Conservation (phyloP, 2,797 vertebrate species). For the Graptemys geographica region DNA sequence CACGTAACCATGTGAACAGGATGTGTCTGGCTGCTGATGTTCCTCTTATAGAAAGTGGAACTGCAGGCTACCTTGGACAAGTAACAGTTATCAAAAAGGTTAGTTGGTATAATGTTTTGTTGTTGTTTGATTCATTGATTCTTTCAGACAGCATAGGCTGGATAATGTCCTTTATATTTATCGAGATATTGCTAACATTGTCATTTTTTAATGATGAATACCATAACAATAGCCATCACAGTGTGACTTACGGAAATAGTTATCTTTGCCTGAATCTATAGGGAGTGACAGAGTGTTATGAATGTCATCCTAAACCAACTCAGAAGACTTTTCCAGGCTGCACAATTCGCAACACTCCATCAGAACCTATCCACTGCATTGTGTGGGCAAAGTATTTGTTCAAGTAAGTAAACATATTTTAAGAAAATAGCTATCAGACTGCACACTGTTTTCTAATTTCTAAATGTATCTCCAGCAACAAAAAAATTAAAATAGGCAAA, state of each 20-base stretch:
- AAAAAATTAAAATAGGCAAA: not conserved
- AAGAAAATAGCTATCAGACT: not conserved
- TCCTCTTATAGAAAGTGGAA: conserved; percentile 97
- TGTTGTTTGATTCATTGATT: not conserved
- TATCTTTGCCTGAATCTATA: conserved; percentile 70
- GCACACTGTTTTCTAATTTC: not conserved
- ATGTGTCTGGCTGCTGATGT: conserved; percentile 98
- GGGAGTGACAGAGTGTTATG: conserved; percentile 97
- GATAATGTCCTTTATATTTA: not conserved
- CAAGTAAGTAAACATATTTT: conserved; percentile 86
- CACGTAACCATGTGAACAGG: conserved; percentile 97
- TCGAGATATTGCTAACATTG: conserved; percentile 25
- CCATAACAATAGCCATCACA: not conserved
- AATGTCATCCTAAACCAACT: conserved; percentile 97
- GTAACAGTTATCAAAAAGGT: conserved; percentile 99
- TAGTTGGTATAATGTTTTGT: conserved; percentile 3
- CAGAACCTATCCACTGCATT: conserved; percentile 98
- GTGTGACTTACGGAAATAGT: conserved; percentile 32
- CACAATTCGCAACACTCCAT: conserved; percentile 98
- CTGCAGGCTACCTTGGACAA: conserved; percentile 97
- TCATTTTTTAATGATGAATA: conserved; percentile 12
- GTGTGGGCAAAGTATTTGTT: conserved; percentile 99
- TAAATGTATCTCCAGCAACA: not conserved
- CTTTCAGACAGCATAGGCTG: conserved; percentile 33
- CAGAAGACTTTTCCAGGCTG: conserved; percentile 99